Base-by-base conservation (phyloP, 1,140 invertebrate genomes). In the Aphaenogaster ashmeadi region DNA sequence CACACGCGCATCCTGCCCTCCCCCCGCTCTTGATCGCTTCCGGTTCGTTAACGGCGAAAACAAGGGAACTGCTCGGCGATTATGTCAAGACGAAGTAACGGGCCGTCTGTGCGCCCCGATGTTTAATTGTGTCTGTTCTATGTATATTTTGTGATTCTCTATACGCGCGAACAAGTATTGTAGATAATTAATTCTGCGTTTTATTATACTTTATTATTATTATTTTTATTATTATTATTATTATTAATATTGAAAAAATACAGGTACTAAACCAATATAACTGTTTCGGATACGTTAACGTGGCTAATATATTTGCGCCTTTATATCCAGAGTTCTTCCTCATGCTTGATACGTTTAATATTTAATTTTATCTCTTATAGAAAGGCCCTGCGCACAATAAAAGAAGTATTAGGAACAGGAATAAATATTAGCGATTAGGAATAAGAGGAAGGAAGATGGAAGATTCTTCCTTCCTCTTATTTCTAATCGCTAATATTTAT, bases 81-180 rank as follows among this genome's bases (percentile, higher is more conserved):
- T 86, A 56, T 36, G 27, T 79, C 52, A 52, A 86, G 36, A 86
- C 18, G 7, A 81, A 33, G 56, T 85, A 54, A 74, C 33, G 54
- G 56, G 44, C 52, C 58, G 33, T 13, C n/a, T 88, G 21, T 18
- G n/a, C 13, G 47, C 80, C 21, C 64, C 64, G 80, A 79, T 18
- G 52, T 87, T 91, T 85, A 85, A 89, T 52, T 86, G 74, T 90
- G 81, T 89, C 86, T 78, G 87, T 81, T 91, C 47, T 95, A 94
- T 95, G 95, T 95, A 95, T 95, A 95, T 95, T 95, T 95, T 95
- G 95, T 95, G 95, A 95, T 95, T 95, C 95, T 95, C 93, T 95
- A 93, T 94, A 89, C 89, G 93, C 89, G 93, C 92, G 93, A 92
- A 93, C 91, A 95, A 94, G 94, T 94, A 94, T 95, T 95, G 94